phyloP scores from a whole-genome alignment of 2,888 invertebrate genomes.

The Anthrax anthrax region DNA sequence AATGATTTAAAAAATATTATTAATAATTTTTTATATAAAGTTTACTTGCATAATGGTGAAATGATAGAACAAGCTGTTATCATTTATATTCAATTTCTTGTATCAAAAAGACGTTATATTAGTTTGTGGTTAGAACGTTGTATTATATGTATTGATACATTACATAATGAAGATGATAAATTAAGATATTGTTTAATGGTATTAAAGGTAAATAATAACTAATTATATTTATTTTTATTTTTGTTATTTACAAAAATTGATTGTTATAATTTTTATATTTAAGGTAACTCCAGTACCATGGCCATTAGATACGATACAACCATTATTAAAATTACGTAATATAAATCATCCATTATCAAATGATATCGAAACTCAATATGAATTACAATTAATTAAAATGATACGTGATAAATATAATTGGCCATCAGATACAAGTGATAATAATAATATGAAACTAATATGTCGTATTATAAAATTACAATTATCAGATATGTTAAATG shows the following conservation, averaged over 20 bases:
- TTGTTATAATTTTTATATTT: constrained; percentile 2
- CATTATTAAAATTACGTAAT: constrained; percentile 26
- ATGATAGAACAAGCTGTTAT: constrained; percentile 25
- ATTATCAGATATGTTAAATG: constrained; percentile 29
- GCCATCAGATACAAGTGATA: constrained; percentile 24
- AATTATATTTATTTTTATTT: background rate
- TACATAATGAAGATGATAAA: constrained; percentile 32
- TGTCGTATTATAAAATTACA: constrained; percentile 29
- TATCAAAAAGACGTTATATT: constrained; percentile 23
- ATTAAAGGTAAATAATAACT: constrained; percentile 18
- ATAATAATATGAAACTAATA: constrained; percentile 25
- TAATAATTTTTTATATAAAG: constrained; percentile 29
- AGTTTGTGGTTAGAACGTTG: constrained; percentile 30
- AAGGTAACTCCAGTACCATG: constrained; percentile 31
- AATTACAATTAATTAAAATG: constrained; percentile 32
- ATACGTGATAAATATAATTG: constrained; percentile 33
- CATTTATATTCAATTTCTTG: constrained; percentile 26
- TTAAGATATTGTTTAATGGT: constrained; percentile 26
- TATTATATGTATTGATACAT: constrained; percentile 24
- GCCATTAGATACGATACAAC: constrained; percentile 22
- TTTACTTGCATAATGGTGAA: constrained; percentile 28
- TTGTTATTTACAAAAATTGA: background rate
- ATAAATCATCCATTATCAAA: constrained; percentile 30
- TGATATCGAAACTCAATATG: constrained; percentile 29
- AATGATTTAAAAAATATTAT: constrained; percentile 27